Evolutionary conservation across 2,113 vertebrate genomes (phyloP).

Genomic region (Recurvirostra avosetta): DNA sequence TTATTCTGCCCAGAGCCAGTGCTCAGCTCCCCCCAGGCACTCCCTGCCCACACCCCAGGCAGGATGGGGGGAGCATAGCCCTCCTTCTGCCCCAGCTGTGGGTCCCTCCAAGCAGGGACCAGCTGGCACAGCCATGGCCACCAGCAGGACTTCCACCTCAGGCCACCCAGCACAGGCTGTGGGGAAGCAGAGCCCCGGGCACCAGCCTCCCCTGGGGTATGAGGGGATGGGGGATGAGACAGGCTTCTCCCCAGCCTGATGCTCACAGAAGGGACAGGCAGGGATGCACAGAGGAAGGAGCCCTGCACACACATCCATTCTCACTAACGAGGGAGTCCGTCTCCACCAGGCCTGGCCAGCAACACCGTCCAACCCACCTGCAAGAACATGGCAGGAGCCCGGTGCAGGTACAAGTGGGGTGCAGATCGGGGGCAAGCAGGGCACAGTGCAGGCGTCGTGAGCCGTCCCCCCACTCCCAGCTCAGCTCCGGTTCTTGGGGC

Average conservation of each 20-base stretch:
- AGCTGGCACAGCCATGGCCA: background rate
- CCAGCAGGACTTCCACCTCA: background rate
- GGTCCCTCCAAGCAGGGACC: too few species aligned
- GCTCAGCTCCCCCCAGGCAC: background rate
- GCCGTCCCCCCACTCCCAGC: background rate
- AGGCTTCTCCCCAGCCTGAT: background rate
- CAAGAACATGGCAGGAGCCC: accelerated
- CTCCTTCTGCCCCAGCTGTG: background rate
- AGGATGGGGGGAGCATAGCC: accelerated
- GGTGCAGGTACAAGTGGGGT: accelerated
- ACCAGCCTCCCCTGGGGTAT: accelerated
- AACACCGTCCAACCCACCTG: background rate
- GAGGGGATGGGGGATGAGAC: accelerated
- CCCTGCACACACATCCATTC: background rate
- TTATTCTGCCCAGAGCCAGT: background rate
- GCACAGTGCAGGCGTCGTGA: accelerated
- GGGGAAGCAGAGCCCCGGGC: background rate
- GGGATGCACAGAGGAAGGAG: background rate
- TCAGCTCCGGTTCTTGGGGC: background rate
- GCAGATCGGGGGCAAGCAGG: background rate
- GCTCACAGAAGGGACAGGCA: background rate
- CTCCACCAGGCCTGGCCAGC: background rate
- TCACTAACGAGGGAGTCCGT: accelerated
- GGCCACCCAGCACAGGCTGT: background rate
- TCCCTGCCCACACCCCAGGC: background rate